Percentiles rank a stretch among this genome's conserved stretches.
These are phyloP conservation scores for Sciaenops ocellatus DNA, from an alignment of 2,797 vertebrate genomes.

Conservation along the genomic window DNA sequence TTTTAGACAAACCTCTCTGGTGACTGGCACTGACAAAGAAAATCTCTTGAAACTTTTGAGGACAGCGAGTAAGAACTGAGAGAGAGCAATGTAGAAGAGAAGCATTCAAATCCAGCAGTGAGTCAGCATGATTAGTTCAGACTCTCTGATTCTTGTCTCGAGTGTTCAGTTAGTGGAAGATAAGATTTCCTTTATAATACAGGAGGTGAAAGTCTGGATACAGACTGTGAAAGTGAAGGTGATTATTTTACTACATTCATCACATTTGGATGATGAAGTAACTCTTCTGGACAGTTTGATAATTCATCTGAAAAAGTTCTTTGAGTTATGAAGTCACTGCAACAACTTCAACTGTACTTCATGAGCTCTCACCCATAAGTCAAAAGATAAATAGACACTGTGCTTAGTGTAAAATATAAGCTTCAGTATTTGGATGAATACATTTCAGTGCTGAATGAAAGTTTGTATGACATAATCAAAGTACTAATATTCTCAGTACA, in stretches of 20 bases:
- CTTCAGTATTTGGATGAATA: background rate
- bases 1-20: slow-evolving; percentile 1
- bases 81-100: background rate
- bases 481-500: background rate
- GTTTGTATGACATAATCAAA: background rate
- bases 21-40: slow-evolving; percentile 14
- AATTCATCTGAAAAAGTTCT: background rate
- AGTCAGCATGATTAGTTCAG: background rate
- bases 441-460: background rate
- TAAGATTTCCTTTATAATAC: background rate
- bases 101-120: background rate
- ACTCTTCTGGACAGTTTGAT: background rate
- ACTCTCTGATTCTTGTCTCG: background rate
- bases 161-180: background rate
- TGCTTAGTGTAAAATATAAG: background rate
- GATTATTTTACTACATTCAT: background rate
- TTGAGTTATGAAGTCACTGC: background rate
- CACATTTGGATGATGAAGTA: background rate
- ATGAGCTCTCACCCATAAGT: background rate
- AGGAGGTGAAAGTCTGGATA: background rate
- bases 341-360: background rate
- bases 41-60: background rate
- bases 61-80: background rate
- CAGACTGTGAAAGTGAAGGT: background rate
- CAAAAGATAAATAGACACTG: background rate